These are phyloP conservation scores for Pheosia gnoma DNA, from an alignment of 2,888 invertebrate genomes.

Conservation along the genomic window DNA sequence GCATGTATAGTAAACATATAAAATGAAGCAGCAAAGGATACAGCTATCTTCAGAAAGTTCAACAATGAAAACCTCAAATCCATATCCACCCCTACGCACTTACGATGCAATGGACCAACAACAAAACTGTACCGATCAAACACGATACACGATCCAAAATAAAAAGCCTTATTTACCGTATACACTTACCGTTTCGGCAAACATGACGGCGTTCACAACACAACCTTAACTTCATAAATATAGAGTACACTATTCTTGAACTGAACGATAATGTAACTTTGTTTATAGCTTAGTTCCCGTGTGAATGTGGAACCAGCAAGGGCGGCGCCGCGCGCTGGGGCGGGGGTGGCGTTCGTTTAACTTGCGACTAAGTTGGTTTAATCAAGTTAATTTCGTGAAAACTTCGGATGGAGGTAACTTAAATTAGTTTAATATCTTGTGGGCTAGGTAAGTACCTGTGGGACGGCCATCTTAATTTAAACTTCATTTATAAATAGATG, in stretches of 20 bases:
- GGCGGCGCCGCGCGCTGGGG: conserved; percentile 34
- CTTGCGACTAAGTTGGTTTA: conserved; percentile 21
- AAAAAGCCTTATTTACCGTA: conserved; percentile 51
- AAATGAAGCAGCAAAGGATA: no score
- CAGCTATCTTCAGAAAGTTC: not conserved
- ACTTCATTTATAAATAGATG: not conserved
- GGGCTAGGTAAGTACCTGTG: not conserved
- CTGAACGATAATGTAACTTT: conserved; percentile 10
- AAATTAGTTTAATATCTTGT: conserved; percentile 5
- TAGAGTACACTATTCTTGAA: conserved; percentile 31
- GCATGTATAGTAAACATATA: no score
- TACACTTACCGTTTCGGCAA: conserved; percentile 39
- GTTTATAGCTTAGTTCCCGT: conserved; percentile 56
- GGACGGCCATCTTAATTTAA: not conserved
- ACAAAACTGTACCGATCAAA: conserved; percentile 47
- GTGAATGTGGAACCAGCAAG: conserved; percentile 49
- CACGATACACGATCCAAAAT: conserved; percentile 48
- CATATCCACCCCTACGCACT: conserved; percentile 22
- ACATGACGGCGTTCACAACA: not conserved
- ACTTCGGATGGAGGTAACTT: conserved; percentile 17
- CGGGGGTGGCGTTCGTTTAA: conserved; percentile 33
- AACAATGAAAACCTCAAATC: conserved; percentile 2
- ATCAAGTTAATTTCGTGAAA: conserved; percentile 24
- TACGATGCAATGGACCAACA: conserved; percentile 31
- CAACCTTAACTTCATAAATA: conserved; percentile 4